phyloP scores from a whole-genome alignment of 2,888 invertebrate genomes.

The Coenonympha glycerion region DNA sequence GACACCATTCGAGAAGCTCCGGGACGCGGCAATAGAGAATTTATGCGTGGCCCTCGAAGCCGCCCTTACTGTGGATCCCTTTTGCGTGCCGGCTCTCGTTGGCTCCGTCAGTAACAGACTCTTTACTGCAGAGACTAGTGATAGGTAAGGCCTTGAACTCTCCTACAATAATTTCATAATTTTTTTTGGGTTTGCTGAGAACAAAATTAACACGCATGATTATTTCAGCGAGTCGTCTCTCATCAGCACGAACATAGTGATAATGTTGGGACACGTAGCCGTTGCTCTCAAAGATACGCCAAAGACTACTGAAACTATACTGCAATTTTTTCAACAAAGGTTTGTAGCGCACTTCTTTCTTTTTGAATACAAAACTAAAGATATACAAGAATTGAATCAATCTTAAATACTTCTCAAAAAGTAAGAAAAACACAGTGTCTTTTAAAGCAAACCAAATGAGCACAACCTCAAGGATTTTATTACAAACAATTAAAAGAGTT shows the following conservation, averaged over 20 bases:
- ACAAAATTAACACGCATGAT: no score
- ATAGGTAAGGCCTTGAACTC: conserved; percentile 77
- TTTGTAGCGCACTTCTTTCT: no score
- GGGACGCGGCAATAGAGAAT: conserved; percentile 97
- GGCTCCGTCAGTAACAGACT: conserved; percentile 96
- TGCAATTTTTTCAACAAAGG: conserved; percentile 97
- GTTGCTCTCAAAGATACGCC: conserved; percentile 94
- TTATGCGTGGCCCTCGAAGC: conserved; percentile 94
- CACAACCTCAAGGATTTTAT: no score
- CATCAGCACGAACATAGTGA: conserved; percentile 97
- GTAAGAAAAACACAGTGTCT: no score
- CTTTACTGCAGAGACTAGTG: conserved; percentile 93
- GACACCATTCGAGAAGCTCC: conserved; percentile 90
- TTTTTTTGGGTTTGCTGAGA: no score
- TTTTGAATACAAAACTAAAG: no score
- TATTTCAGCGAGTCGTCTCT: conserved; percentile 88
- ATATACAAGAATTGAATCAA: no score
- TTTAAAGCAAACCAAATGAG: no score
- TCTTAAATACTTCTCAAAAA: no score
- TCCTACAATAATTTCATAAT: no score
- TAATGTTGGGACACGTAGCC: conserved; percentile 97
- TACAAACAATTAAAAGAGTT: no score
- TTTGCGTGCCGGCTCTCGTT: conserved; percentile 95
- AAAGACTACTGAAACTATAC: conserved; percentile 94
- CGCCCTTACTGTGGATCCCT: conserved; percentile 90